phyloP scores from a whole-genome alignment of 2,113 vertebrate species.

The Dissostichus mawsoni region DNA sequence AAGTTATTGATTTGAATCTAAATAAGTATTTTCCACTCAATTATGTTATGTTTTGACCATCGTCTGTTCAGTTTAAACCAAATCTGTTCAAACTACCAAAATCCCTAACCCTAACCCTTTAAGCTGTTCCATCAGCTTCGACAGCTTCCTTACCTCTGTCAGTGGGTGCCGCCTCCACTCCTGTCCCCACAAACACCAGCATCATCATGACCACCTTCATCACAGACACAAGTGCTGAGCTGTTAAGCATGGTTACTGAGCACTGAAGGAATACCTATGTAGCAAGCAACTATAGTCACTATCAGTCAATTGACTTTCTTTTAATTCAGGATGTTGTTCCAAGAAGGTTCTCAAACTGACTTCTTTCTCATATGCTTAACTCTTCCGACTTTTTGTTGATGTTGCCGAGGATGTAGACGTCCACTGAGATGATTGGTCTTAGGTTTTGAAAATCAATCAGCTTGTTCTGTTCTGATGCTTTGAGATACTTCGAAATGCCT shows the following conservation, averaged over 20 bases:
- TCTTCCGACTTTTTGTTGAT: neutral
- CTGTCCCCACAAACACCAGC: slow-evolving; percentile 22
- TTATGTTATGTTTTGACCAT: too few species aligned
- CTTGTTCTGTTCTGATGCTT: neutral
- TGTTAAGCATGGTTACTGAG: slow-evolving; percentile 33
- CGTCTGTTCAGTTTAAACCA: too few species aligned
- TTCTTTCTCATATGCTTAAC: neutral
- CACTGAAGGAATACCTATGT: neutral
- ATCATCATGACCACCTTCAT: slow-evolving; percentile 27
- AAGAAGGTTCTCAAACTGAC: neutral
- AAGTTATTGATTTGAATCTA: too few species aligned
- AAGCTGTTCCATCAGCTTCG: neutral
- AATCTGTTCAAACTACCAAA: too few species aligned
- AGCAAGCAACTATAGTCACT: neutral
- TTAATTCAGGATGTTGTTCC: neutral
- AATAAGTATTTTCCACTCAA: too few species aligned
- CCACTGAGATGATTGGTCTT: neutral
- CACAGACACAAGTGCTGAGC: neutral
- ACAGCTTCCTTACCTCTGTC: slow-evolving; percentile 54
- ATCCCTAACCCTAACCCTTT: too few species aligned
- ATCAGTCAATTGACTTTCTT: neutral
- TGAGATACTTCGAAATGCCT: neutral
- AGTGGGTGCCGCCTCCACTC: slow-evolving; percentile 47
- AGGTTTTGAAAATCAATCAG: neutral
- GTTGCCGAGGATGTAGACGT: neutral